Evolutionary conservation across 2,888 invertebrate genomes (phyloP), one percentile per base, ranked within the genome.

Genomic region (Cataglyphis livida): DNA sequence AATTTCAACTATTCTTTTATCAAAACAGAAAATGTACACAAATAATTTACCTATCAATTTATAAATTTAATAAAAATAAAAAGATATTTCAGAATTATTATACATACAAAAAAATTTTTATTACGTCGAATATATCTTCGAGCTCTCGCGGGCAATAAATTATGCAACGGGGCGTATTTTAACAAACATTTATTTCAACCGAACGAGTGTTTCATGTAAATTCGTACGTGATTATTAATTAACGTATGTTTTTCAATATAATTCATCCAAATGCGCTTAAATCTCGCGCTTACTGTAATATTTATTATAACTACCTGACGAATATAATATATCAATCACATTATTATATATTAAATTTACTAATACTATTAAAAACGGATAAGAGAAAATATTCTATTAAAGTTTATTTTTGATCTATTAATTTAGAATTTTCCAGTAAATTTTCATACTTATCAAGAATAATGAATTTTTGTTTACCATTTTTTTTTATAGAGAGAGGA

Each of bases 211-310:
- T 76, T 54, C 28, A 76, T 76, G 51, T n/a, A 68, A 41, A 76
- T 76, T 68, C 38, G 12, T 12, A 51, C 38, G 66, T 66, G 68
- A 75, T 75, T 66, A 66, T 51, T 75, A 75, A 66, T 66, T 75
- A 66, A 75, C 66, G 51, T n/a, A 51, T 51, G 48, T 38, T 48
- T 75, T 75, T 75, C 51, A 44, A 44, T 62, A 21, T 44, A 28
- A 74, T 41, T 74, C 54, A 28, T 61, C 62, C 44, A 74, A 74
- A 62, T 62, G 38, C n/a, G 32, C 28, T n/a, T 41, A 44, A 44
- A 32, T 61, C 61, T 61, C 25, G 18, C n/a, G 18, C n/a, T 44
- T 44, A 21, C 21, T 74, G 62, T 61, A 74, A 74, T 74, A 74
- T 74, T 74, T 44, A 74, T 75, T 21, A 51, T 51, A n/a, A 51